These are phyloP conservation scores for Rhea americana DNA, from an alignment of 2,113 vertebrate species.

Conservation along the genomic window DNA sequence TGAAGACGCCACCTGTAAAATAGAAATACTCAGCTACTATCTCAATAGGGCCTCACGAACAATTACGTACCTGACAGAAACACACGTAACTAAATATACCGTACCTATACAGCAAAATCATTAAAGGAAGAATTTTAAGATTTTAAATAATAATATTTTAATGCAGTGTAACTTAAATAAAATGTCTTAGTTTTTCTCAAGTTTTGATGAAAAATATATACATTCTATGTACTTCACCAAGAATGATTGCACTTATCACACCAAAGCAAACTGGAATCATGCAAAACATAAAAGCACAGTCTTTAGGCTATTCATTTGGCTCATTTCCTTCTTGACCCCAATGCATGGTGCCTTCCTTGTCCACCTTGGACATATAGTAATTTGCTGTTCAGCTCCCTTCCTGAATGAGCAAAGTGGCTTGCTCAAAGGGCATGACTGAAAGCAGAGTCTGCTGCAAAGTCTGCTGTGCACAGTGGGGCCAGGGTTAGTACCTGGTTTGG, in stretches of 20 bases:
- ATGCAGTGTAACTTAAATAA: not conserved
- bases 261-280: not conserved
- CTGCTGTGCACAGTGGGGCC: fast-evolving
- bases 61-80: not conserved
- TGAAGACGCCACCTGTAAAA: not conserved
- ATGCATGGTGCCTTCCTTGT: not conserved
- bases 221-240: not conserved
- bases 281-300: not conserved
- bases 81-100: not conserved
- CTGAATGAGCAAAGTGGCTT: not conserved
- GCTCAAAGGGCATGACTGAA: not conserved
- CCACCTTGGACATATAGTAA: not conserved
- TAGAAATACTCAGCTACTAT: not conserved
- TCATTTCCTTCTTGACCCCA: not conserved
- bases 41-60: not conserved
- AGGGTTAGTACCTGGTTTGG: not conserved
- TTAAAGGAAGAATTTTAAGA: not conserved
- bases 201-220: not conserved
- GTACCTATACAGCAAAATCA: not conserved
- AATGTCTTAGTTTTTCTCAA: not conserved
- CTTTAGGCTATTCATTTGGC: not conserved
- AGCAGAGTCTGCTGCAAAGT: not conserved
- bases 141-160: not conserved
- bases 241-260: not conserved
- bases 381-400: not conserved